These are phyloP conservation scores for Sorex fumeus DNA, from an alignment of 2,113 vertebrate genomes.

Conservation along the genomic window DNA sequence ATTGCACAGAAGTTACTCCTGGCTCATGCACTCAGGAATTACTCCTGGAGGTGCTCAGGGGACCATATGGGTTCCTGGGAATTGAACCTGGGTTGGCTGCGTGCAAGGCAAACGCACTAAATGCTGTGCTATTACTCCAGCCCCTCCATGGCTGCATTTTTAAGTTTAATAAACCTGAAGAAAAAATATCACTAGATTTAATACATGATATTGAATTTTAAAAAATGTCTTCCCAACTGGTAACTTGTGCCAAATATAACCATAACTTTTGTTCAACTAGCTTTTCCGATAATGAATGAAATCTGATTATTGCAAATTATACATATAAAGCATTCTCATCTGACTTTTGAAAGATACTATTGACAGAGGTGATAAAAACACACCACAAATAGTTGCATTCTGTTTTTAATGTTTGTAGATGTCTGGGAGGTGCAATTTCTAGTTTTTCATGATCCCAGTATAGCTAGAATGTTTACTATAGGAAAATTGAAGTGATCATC, in stretches of 20 bases:
- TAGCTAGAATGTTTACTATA: not conserved
- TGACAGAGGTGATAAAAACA: slow-evolving; percentile 49
- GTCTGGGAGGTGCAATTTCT: slow-evolving; percentile 40
- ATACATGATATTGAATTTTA: slow-evolving; percentile 25
- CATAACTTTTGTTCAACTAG: not conserved
- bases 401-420: slow-evolving; percentile 38
- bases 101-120: too few species aligned
- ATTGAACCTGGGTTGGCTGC: too few species aligned
- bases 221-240: slow-evolving; percentile 20
- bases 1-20: too few species aligned
- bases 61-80: too few species aligned
- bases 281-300: not conserved
- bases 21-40: too few species aligned
- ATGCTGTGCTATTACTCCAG: too few species aligned
- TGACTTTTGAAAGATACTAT: slow-evolving; percentile 48
- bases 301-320: slow-evolving; percentile 29
- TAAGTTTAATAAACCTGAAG: slow-evolving; percentile 28
- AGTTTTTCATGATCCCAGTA: slow-evolving; percentile 34
- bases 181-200: not conserved
- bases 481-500: slow-evolving; percentile 35
- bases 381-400: slow-evolving; percentile 2
- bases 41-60: too few species aligned
- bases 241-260: slow-evolving; percentile 2
- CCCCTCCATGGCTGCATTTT: slow-evolving; percentile 6
- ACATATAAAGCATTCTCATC: not conserved